Base-by-base conservation (phyloP, 2,113 vertebrate species). In the Rhinopomastus cyanomelas region DNA sequence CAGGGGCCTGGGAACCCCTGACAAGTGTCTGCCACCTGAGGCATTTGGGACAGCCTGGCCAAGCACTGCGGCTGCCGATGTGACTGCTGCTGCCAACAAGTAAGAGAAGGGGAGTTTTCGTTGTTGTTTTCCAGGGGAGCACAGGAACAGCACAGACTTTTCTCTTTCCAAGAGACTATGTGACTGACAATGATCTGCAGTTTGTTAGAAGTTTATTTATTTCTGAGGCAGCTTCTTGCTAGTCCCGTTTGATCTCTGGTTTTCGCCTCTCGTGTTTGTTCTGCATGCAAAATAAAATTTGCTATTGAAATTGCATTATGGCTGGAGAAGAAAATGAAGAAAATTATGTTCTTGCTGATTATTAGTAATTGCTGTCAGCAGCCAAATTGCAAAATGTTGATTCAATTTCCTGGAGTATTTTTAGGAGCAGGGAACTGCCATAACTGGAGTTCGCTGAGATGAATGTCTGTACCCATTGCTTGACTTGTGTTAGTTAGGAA, bases 281-380 rank as follows among this genome's bases (percentile, higher is more conserved):
- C 59, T 61, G 62, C 23, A 34, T 72, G 37, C 81, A 73, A 68
- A 85, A 26, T 34, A 46, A 81, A 88, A 60, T 69, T 90, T 94
- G 73, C 30, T 62, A 39, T 79, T 73, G 78, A 76, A 87, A 90
- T 90, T 88, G 55, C 37, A 19, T 76, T 95, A 62, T 39, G 85
- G 67, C 51, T 60, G 69, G 74, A 88, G 55, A 11, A 87, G 78
- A 88, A 95, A 90, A 90, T 14, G 72, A 85, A 74, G 80, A 85
- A 87, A 82, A 88, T 95, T 56, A n/a, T 82, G 42, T 69, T 90
- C 71, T 60, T 60, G 62, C 39, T 93, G 83, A 88, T 95, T 85
- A 88, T 92, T 94, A 92, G 68, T 92, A 85, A 94, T 93, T 92
- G 51, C 92, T 92, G 51, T 85, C 71, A 77, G 49, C 84, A 90